Evolutionary conservation across 2,888 invertebrate species (phyloP), one percentile per base, ranked within the genome.

Genomic region (Ormia ochracea): DNA sequence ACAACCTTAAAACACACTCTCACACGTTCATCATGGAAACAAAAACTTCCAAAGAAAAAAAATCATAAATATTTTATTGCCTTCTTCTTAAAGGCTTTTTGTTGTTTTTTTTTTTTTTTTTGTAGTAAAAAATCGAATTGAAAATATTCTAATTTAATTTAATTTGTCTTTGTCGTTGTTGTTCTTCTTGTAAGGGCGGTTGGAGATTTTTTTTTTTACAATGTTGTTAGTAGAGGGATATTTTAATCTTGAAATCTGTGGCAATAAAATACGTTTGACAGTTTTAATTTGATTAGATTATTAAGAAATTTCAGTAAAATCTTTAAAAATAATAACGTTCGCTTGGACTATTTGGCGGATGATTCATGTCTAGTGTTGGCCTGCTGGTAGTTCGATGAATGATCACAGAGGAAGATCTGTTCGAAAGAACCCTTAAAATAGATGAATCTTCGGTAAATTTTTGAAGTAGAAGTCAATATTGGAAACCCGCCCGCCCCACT

Each of bases 231-330:
- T 23, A 23, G 21, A 14, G 38, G 36, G 52, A 65, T 65, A 54
- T 65, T 52, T 65, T 65, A 65, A 73, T 73, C 73, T 19, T n/a
- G 1, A 36, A 36, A 73, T 73, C 73, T 65, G 1, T 26, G 14
- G 56, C 4, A 56, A 73, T 73, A 73, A 73, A 73, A 63, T 65
- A 65, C 2, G 26, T 54, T 28, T 73, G 63, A 73, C 63, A 73
- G 52, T 17, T 26, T 56, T 73, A n/a, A n/a, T 31, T 50, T 50
- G 1, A 31, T 19, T 12, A 3, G n/a, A 12, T 33, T 9, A 6
- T 31, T 31, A 23, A 21, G 21, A n/a, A n/a, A n/a, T n/a, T n/a
- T n/a, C n/a, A n/a, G n/a, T n/a, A n/a, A n/a, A n/a, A n/a, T n/a
- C n/a, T n/a, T n/a, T n/a, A n/a, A n/a, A n/a, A n/a, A n/a, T n/a